These are phyloP conservation scores for Lasioglossum leucozonium DNA, from an alignment of 2,888 invertebrate genomes.

Conservation along the genomic window DNA sequence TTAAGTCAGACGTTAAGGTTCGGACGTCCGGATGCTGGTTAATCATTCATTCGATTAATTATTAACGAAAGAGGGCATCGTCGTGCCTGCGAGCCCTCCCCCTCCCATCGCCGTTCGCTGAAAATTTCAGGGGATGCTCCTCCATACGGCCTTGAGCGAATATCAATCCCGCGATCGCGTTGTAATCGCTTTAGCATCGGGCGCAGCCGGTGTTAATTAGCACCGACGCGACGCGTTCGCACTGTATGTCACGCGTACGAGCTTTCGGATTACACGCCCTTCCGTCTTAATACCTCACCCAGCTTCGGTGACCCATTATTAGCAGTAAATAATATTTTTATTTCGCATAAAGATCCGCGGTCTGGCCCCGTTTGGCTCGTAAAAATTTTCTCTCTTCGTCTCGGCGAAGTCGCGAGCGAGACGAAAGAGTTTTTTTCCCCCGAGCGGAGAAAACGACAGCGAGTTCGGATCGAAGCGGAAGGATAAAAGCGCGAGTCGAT, in stretches of 20 bases:
- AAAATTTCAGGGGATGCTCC: background rate
- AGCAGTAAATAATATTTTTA: too few relatives aligned
- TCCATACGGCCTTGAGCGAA: background rate
- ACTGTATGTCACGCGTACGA: background rate
- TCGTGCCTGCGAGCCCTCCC: background rate
- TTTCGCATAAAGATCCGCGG: too few relatives aligned
- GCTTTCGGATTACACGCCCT: background rate
- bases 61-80: conserved; percentile 38
- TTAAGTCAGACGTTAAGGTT: conserved; percentile 51
- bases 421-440: background rate
- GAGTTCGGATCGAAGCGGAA: background rate
- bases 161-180: background rate
- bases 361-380: too few relatives aligned
- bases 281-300: too few relatives aligned
- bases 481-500: background rate
- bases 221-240: background rate
- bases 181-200: background rate
- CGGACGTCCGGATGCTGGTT: conserved; percentile 38
- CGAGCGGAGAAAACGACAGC: background rate
- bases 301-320: too few relatives aligned
- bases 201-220: background rate
- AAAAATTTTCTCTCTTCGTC: too few relatives aligned
- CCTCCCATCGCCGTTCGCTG: background rate
- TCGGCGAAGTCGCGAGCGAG: background rate
- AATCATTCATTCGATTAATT: conserved; percentile 65